Percentiles rank a stretch among this genome's conserved stretches.
phyloP scores from a whole-genome alignment of 2,888 invertebrate species.

The Scelioninae gen. 1 region DNA sequence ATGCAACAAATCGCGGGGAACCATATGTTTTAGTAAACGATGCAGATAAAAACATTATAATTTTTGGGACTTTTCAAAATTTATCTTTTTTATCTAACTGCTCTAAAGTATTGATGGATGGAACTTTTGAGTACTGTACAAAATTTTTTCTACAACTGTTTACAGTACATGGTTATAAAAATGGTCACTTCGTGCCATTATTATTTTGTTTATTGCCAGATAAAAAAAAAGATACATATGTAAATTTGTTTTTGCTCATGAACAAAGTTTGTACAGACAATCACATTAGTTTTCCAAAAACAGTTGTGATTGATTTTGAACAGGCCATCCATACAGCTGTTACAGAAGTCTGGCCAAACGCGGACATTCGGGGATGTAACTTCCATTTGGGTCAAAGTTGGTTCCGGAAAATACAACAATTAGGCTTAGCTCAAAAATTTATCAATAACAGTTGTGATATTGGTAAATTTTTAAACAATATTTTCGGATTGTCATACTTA shows the following conservation, averaged over 20 bases:
- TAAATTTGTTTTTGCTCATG: slow-evolving; percentile 9
- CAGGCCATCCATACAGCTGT: slow-evolving; percentile 6
- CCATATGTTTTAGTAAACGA: too few relatives aligned
- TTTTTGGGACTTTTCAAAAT: too few relatives aligned
- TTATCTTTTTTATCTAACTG: background rate
- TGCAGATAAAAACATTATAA: too few relatives aligned
- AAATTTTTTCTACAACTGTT: background rate
- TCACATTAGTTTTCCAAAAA: background rate
- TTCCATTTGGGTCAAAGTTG: slow-evolving; percentile 15
- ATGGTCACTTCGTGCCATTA: background rate
- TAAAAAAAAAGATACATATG: background rate
- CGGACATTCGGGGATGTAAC: background rate
- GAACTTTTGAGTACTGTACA: slow-evolving; percentile 4
- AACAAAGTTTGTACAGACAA: background rate
- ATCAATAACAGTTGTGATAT: background rate
- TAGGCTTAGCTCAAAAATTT: background rate
- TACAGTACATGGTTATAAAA: background rate
- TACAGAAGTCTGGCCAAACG: slow-evolving; percentile 1
- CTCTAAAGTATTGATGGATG: slow-evolving; percentile 1
- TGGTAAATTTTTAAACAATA: background rate
- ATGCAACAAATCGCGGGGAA: too few relatives aligned
- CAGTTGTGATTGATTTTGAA: slow-evolving; percentile 11
- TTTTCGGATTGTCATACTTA: slow-evolving; percentile 10
- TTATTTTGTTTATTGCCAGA: slow-evolving; percentile 8
- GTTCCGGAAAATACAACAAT: slow-evolving; percentile 6